Base-by-base conservation (phyloP, 2,113 vertebrate genomes). In the Microtus ochrogaster region DNA sequence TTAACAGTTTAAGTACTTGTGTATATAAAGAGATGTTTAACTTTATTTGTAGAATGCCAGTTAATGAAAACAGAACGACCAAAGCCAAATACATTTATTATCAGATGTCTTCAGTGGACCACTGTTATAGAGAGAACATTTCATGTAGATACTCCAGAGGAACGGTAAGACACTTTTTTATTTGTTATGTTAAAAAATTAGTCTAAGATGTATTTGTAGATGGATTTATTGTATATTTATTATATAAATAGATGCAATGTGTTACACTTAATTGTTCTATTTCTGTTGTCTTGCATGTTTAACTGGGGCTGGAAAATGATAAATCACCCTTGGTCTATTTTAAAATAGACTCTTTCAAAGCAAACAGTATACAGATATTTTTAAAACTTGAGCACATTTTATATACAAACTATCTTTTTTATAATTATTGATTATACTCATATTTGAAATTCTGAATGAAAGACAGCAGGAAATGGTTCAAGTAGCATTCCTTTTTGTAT, bases 11-110 rank as follows among this genome's bases (percentile, higher is more conserved):
- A 22, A 94, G 94, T 89, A 52, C 58, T 12, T 73, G 5, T 30
- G 1, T 92, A 89, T 96, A 96, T 87, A 96, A 94, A 92, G 72
- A 85, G 33, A 94, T 72, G 47, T 91, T 94, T 96, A 84, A 41
- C 26, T 85, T 85, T 44, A 66, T 87, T 94, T 97, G 28, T 63
- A 99, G 99, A 99, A 99, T 99, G 99, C 98, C 99, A 99, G 82
- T 98, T 99, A 98, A 99, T 99, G 99, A 99, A 99, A 99, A 99
- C 99, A 96, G 99, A 99, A 98, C 99, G 99, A 98, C 99, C 99
- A 97, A 99, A 99, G 98, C 99, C 99, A 94, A 99, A 99, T 98
- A 99, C 99, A 76, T 99, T 99, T 98, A 99, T 99, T 98, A 99
- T 99, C 97, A 99, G 99, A 98, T 99, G 99, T 98, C 99, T 99